These are phyloP conservation scores for Neodiprion fabricii DNA, from an alignment of 1,140 invertebrate species.

Conservation along the genomic window DNA sequence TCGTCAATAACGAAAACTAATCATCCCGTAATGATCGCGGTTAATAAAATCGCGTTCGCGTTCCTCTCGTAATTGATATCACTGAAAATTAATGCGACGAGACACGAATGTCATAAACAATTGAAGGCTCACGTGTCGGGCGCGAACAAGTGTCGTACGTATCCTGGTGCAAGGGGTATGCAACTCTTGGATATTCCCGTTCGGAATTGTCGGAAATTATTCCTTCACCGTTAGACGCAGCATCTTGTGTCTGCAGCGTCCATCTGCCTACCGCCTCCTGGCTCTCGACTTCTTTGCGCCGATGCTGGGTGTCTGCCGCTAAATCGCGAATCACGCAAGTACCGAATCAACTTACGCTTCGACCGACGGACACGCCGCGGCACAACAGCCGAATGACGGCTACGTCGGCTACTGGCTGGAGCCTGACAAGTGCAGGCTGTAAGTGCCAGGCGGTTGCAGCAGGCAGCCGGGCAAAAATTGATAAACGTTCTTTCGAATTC, in stretches of 20 bases:
- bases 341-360: background rate
- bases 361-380: background rate
- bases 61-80: no score
- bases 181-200: background rate
- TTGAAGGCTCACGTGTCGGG: no score
- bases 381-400: background rate
- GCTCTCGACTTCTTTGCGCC: no score
- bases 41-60: no score
- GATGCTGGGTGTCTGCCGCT: background rate
- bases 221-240: background rate
- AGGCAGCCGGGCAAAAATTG: no score
- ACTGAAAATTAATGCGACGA: no score
- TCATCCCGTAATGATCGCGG: no score
- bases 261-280: background rate
- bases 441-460: no score
- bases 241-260: background rate
- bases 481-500: no score
- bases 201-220: background rate
- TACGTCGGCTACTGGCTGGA: background rate
- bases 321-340: background rate
- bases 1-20: no score
- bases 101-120: no score
- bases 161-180: background rate
- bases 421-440: background rate
- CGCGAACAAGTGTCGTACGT: no score